Percentiles rank a stretch among this genome's conserved stretches.
phyloP scores from a whole-genome alignment of 2,113 vertebrate genomes.

The Antennarius striatus region DNA sequence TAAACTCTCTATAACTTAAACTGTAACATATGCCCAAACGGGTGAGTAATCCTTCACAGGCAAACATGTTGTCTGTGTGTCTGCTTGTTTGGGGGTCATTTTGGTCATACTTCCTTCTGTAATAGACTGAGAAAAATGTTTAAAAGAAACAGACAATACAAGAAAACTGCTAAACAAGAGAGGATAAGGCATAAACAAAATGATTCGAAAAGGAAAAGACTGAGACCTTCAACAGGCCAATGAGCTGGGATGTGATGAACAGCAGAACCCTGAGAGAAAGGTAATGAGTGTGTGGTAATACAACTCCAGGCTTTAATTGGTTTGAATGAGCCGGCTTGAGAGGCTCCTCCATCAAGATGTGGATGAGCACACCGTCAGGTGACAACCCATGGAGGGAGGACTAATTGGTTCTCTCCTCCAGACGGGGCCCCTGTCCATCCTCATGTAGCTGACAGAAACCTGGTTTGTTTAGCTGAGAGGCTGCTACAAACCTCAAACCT shows the following conservation, averaged over 20 bases:
- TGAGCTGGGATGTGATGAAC: conserved; percentile 45
- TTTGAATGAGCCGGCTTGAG: conserved; percentile 65
- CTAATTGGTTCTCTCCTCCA: conserved; percentile 65
- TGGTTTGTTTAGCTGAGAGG: no score
- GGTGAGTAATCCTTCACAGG: conserved; percentile 38
- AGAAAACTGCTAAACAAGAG: conserved; percentile 18
- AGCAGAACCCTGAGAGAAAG: conserved; percentile 44
- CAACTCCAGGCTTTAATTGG: conserved; percentile 69
- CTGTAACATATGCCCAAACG: conserved; percentile 28
- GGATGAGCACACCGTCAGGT: conserved; percentile 66
- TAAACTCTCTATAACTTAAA: conserved; percentile 32
- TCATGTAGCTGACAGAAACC: conserved; percentile 24
- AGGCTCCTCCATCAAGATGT: conserved; percentile 64
- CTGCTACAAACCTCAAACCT: no score
- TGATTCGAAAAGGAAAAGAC: conserved; percentile 27
- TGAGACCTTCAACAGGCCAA: conserved; percentile 35
- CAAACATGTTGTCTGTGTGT: conserved; percentile 25
- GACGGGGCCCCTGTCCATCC: conserved; percentile 23
- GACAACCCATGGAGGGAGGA: conserved; percentile 52
- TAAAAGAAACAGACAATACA: conserved; percentile 16
- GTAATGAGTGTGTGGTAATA: conserved; percentile 69
- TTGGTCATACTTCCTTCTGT: conserved; percentile 8
- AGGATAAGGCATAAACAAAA: conserved; percentile 20
- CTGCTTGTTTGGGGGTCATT: background rate
- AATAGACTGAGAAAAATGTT: background rate